Evolutionary conservation across 2,888 invertebrate species (phyloP), one percentile per base, ranked within the genome.

Genomic region (Drosophila neonasuta): DNA sequence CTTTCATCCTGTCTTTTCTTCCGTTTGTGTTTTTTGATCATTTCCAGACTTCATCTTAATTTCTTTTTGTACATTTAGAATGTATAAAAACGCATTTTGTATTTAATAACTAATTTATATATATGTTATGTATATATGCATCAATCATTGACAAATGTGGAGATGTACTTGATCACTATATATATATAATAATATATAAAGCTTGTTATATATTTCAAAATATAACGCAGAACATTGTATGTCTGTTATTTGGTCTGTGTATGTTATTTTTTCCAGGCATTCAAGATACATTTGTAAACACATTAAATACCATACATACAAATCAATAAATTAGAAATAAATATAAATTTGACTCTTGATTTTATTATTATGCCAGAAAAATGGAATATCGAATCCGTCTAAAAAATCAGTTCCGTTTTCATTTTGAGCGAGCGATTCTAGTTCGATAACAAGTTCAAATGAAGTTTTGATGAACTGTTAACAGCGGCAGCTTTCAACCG

Each of bases 51-150:
- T 57, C 39, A 44, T 48, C 30, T 24, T 32, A 48, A 17, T 55
- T 59, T 55, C 13, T 74, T 55, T 72, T 84, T 63, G 64, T 86
- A 85, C 83, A 81, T 81, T 81, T 57, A 42, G 74, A 86, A 81
- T 81, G 81, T 81, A 81, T 83, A 30, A 69, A 76, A 69, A 58
- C 61, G 78, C 83, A 86, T 86, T 80, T 81, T 74, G 66, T 77
- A 75, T 77, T 77, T 71, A 50, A 85, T 66, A 60, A 67, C 51
- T 48, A 50, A 61, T 68, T 64, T 72, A 76, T 76, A 76, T 76
- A 74, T 68, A 61, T 62, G 5, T 11, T 36, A 69, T 68, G 50
- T 75, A 57, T 67, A 59, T 71, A 55, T 70, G 57, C 41, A 62
- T 54, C 49, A 56, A 67, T 58, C 57, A 52, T 68, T 45, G 20